A percentile compares a stretch with the other conserved stretches of the same genome.
Evolutionary conservation across 2,797 vertebrate species (phyloP).

Genomic region (Neostethus bicornis): DNA sequence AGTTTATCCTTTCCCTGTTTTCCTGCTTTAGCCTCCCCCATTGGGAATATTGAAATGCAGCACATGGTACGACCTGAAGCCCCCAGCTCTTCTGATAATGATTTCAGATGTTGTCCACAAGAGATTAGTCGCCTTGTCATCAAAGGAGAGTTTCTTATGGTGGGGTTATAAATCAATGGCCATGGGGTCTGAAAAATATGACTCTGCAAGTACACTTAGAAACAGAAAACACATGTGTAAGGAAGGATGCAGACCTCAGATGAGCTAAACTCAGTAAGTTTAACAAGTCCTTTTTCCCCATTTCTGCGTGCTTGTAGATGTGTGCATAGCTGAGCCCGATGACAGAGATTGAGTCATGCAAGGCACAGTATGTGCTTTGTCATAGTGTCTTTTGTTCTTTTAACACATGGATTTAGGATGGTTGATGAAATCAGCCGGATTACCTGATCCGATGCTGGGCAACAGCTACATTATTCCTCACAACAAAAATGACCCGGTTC

Average conservation of each 20-base stretch:
- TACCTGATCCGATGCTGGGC: constrained; percentile 48
- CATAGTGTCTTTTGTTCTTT: constrained; percentile 67
- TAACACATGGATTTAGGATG: constrained; percentile 55
- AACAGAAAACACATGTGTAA: constrained; percentile 64
- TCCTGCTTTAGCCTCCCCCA: constrained; percentile 63
- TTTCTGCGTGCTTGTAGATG: constrained; percentile 34
- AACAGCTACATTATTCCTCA: constrained; percentile 69
- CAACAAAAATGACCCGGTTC: constrained; percentile 47
- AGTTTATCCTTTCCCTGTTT: constrained; percentile 55
- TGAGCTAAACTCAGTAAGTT: constrained; percentile 45
- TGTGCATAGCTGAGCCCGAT: constrained; percentile 42
- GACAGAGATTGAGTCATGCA: constrained; percentile 67
- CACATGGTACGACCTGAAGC: constrained; percentile 37
- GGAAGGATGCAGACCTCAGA: constrained; percentile 51
- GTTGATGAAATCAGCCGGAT: constrained; percentile 53
- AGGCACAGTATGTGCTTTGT: constrained; percentile 62
- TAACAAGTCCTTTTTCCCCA: constrained; percentile 45
- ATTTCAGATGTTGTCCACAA: constrained; percentile 78
- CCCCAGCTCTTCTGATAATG: constrained; percentile 70
- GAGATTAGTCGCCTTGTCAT: constrained; percentile 51
- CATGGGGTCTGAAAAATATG: constrained; percentile 44
- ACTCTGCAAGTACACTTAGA: constrained; percentile 28
- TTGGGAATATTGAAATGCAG: constrained; percentile 57
- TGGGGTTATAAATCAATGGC: constrained; percentile 64
- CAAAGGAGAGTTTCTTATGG: constrained; percentile 48